Evolutionary conservation across 2,888 invertebrate species (phyloP), one percentile per base, ranked within the genome.

Genomic region (Tridacna gigas): DNA sequence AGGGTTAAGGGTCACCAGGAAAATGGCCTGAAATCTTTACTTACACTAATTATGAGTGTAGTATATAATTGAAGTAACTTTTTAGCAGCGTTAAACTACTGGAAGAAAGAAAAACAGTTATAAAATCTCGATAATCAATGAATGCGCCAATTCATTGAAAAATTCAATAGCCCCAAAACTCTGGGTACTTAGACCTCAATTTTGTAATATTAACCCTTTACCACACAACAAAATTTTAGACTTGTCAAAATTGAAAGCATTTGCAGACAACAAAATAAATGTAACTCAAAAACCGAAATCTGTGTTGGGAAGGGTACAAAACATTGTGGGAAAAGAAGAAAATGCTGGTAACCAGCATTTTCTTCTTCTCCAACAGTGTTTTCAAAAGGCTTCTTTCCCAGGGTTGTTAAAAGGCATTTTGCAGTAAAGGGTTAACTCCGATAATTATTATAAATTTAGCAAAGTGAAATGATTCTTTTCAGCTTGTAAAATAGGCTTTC

Each of bases 31-130:
- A 69, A 45, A 69, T 69, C 69, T 69, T 69, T 69, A 47, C 71
- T 47, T 71, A 2, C 51, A 12, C 51, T 71, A 71, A 47, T 71
- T 37, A 67, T 28, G 2, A 26, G 15, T 37, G 37, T 37, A 37
- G 37, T 7, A 7, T 37, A 20, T 9, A 67, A 67, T 37, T 67
- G 7, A 63, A 56, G 9, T 22, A 63, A 22, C 1, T 3, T 63
- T 63, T 63, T 63, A n/a, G 20, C 63, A 20, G 22, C 18, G 67
- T 71, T 51, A 51, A 71, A 71, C 51, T 47, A 71, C 51, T 26
- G 51, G 51, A 51, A 47, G 51, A 47, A 71, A 71, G 71, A 71
- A 71, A 51, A 71, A 71, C 71, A 71, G 71, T 71, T 71, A 25
- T 51, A 71, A 67, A 71, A 45, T 48, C 71, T 22, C 22, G 22